Conservation (phyloP, 2,113 vertebrate genomes). For the Cyprinodon tularosa region DNA sequence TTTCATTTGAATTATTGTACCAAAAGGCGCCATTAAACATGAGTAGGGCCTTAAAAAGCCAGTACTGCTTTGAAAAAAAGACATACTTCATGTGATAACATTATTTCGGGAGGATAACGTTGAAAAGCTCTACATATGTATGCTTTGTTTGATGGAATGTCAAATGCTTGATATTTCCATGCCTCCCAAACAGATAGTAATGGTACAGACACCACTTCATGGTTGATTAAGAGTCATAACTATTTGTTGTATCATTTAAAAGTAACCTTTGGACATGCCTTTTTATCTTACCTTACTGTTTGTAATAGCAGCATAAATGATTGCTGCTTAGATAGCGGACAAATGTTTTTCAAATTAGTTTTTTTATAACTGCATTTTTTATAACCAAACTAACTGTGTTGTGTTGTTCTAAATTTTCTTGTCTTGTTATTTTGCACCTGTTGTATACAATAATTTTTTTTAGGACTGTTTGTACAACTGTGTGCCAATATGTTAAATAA, state of each 20-base stretch:
- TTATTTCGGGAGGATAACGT: too few species aligned
- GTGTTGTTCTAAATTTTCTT: not conserved
- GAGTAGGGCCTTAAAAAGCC: too few species aligned
- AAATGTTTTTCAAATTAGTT: too few species aligned
- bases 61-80: too few species aligned
- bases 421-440: not conserved
- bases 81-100: too few species aligned
- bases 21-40: too few species aligned
- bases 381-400: too few species aligned
- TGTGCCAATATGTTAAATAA: too few species aligned
- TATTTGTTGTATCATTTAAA: not conserved
- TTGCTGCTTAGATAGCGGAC: too few species aligned
- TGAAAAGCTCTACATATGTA: not conserved
- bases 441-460: not conserved
- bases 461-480: not conserved
- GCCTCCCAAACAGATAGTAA: not conserved
- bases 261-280: not conserved
- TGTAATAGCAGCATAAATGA: not conserved
- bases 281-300: not conserved
- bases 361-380: too few species aligned
- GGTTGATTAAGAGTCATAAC: not conserved
- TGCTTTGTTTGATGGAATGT: not conserved
- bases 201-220: not conserved
- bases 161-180: not conserved
- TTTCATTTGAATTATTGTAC: too few species aligned